These are phyloP conservation scores for Heliconius himera DNA, from an alignment of 1,140 invertebrate species.

Conservation along the genomic window DNA sequence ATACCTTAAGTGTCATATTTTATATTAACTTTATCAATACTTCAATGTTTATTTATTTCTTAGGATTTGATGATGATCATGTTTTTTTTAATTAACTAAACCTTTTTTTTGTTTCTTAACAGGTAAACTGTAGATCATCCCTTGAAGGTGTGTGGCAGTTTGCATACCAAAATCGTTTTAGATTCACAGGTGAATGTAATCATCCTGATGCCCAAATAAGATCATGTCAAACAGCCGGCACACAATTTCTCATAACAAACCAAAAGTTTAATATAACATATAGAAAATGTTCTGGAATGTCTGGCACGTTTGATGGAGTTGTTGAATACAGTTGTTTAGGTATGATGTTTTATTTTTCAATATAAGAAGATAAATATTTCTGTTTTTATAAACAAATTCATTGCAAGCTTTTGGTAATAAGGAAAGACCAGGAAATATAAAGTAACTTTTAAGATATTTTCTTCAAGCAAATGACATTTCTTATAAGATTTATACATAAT, in stretches of 20 bases:
- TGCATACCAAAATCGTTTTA: slow-evolving; percentile 94
- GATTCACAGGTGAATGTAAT: slow-evolving; percentile 95
- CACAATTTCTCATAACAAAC: slow-evolving; percentile 97
- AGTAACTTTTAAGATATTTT: neutral
- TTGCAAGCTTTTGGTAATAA: neutral
- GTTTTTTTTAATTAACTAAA: neutral
- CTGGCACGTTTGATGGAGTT: slow-evolving; percentile 93
- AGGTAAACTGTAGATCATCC: slow-evolving; percentile 94
- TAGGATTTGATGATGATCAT: too few relatives aligned
- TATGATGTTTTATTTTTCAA: slow-evolving; percentile 42
- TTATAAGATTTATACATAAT: neutral
- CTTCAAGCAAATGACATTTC: neutral
- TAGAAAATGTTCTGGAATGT: slow-evolving; percentile 90
- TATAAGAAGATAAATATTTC: neutral
- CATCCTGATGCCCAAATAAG: slow-evolving; percentile 93
- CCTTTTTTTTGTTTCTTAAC: slow-evolving; percentile 1
- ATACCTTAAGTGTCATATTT: too few relatives aligned
- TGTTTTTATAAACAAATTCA: neutral
- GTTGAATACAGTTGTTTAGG: slow-evolving; percentile 96
- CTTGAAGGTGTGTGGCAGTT: slow-evolving; percentile 98
- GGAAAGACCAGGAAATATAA: neutral
- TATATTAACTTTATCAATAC: too few relatives aligned
- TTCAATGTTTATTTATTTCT: neutral
- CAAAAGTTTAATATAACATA: slow-evolving; percentile 98
- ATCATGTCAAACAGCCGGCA: slow-evolving; percentile 97